Base-by-base conservation (phyloP, 2,113 vertebrate species). In the Dolichallabes microphthalmus region DNA sequence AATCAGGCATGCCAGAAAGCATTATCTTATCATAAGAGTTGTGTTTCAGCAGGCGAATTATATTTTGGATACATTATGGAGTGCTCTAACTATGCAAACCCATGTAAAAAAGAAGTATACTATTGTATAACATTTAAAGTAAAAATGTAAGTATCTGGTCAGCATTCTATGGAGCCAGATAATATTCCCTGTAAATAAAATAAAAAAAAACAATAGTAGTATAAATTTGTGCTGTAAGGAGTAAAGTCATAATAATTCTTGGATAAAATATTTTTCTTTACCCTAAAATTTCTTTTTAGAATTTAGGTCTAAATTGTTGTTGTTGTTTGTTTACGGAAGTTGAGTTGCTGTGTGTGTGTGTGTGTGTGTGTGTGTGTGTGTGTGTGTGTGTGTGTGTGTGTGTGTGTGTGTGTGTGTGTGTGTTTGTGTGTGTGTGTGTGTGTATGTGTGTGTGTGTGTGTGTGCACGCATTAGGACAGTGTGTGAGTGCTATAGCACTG, bases 381-480 rank as follows among this genome's bases (percentile, higher is more conserved):
- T 53, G 11, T 52, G 73, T 52, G 73, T 75, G 20, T 74, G 39
- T 73, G 73, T 52, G 71, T 74, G 39, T 74, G 39, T 74, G 68
- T 71, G 68, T 71, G 71, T 74, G 71, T 74, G 71, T 74, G 39
- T 74, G 71, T 75, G 39, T 73, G 10, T 73, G 35, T 73, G 19
- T 50, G 69, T 73, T 20, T 45, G 69, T 45, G 69, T 73, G 69
- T 25, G 69, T 45, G 20, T 25, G 20, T 45, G 69, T 73, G 69
- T 73, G 69, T 50, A 15, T 35, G 30, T 69, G 30, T 69, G 30
- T 19, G 66, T 35, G 30, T 50, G 45, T n/a, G 71, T 52, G 71
- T 52, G 7, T 66, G 68, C 77, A 71, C 69, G 77, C 77, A 88
- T 86, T 82, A 88, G 32, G 39, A 69, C 22, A 15, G 60, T 57